Evolutionary conservation across 1,140 invertebrate genomes (phyloP).

Genomic region (Spodoptera litura): DNA sequence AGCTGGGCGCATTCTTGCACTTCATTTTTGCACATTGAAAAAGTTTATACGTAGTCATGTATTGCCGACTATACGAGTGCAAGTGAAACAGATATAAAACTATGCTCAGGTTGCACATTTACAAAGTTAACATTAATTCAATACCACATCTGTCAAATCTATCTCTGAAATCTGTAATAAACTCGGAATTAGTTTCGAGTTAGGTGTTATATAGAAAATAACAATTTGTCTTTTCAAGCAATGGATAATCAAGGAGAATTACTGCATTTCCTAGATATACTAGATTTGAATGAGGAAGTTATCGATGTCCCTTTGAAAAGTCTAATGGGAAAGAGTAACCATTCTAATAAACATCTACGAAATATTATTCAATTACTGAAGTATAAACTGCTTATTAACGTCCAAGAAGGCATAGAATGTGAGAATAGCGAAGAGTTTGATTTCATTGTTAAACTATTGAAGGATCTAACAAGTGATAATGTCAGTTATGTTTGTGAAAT

Average conservation of each 20-base stretch:
- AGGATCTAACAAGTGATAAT: conserved; percentile 60
- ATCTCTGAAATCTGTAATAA: no score
- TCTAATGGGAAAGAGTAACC: conserved; percentile 64
- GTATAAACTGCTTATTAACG: conserved; percentile 78
- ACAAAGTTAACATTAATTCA: no score
- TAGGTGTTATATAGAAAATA: background rate
- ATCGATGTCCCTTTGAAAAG: conserved; percentile 65
- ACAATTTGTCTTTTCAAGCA: background rate
- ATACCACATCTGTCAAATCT: no score
- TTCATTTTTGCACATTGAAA: background rate
- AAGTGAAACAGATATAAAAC: background rate
- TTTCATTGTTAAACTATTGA: conserved; percentile 69
- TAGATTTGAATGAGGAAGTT: conserved; percentile 78
- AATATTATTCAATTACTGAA: conserved; percentile 67
- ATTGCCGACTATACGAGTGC: background rate
- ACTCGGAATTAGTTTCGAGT: background rate
- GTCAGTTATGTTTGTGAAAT: conserved; percentile 68
- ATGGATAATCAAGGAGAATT: conserved; percentile 61
- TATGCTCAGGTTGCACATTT: background rate
- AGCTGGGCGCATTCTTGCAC: no score
- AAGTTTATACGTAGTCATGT: no score
- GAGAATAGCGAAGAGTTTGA: conserved; percentile 70
- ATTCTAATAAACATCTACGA: conserved; percentile 64
- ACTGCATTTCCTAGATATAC: conserved; percentile 74
- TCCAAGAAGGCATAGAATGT: conserved; percentile 70